phyloP scores from a whole-genome alignment of 2,797 vertebrate genomes.

The Danio tinwini region DNA sequence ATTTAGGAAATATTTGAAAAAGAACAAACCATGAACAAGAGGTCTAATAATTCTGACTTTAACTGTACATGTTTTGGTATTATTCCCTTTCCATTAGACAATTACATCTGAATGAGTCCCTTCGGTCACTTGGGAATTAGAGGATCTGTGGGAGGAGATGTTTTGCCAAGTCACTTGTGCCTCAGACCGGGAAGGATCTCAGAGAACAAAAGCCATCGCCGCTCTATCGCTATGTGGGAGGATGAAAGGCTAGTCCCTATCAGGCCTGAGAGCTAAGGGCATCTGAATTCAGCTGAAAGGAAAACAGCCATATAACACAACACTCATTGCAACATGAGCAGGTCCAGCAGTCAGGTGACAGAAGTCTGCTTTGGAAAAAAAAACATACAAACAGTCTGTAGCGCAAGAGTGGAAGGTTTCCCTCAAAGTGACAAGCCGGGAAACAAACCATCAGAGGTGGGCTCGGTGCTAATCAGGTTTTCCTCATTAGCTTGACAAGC shows the following conservation, averaged over 20 bases:
- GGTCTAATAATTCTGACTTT: no score
- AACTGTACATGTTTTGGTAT: not conserved
- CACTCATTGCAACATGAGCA: constrained; percentile 37
- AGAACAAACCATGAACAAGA: no score
- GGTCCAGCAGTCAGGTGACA: constrained; percentile 52
- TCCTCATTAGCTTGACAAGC: constrained; percentile 47
- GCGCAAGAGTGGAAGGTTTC: constrained; percentile 49
- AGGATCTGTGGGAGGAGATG: constrained; percentile 43
- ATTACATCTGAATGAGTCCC: constrained; percentile 43
- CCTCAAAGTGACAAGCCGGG: constrained; percentile 56
- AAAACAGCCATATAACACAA: constrained; percentile 48
- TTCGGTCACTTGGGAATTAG: constrained; percentile 32
- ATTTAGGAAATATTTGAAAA: no score
- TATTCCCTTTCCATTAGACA: constrained; percentile 37
- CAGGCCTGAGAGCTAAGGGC: constrained; percentile 59
- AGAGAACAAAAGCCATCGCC: constrained; percentile 56
- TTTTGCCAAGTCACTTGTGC: constrained; percentile 57
- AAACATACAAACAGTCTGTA: constrained; percentile 35
- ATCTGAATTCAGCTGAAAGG: constrained; percentile 56
- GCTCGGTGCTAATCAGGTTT: constrained; percentile 51
- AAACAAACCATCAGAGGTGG: constrained; percentile 48
- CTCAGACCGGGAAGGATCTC: constrained; percentile 53
- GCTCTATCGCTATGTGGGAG: constrained; percentile 63
- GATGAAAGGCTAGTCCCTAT: constrained; percentile 67
- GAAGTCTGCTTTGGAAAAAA: constrained; percentile 14